These are phyloP conservation scores for Xylota sylvarum DNA, from an alignment of 2,888 invertebrate species.

Conservation along the genomic window DNA sequence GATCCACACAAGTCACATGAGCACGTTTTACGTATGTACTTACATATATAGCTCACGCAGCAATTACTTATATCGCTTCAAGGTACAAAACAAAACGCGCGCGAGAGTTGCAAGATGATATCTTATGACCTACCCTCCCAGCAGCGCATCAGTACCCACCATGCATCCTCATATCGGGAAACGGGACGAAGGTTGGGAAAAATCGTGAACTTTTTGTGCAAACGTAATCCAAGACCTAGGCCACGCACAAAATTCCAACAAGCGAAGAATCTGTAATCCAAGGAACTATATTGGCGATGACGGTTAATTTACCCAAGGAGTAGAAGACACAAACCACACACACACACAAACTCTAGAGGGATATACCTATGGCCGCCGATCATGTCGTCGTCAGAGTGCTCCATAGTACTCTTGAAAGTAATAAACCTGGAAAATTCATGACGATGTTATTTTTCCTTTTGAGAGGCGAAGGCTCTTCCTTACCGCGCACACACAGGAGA, in stretches of 20 bases:
- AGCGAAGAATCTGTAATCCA: conserved; percentile 56
- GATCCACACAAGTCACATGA: conserved; percentile 63
- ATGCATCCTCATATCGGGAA: conserved; percentile 2
- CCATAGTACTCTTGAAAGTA: conserved; percentile 53
- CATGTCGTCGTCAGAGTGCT: conserved; percentile 60
- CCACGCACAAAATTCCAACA: conserved; percentile 75
- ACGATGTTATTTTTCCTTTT: conserved; percentile 74
- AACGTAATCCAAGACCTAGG: conserved; percentile 76
- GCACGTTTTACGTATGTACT: conserved; percentile 71
- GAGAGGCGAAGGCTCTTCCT: conserved; percentile 35
- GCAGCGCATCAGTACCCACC: conserved; percentile 7
- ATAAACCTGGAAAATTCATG: conserved; percentile 76
- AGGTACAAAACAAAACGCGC: conserved; percentile 28
- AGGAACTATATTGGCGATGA: conserved; percentile 66
- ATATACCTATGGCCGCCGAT: conserved; percentile 37
- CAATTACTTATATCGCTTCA: conserved; percentile 69
- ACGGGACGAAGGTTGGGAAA: conserved; percentile 12
- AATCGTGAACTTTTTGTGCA: conserved; percentile 69
- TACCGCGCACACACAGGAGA: conserved; percentile 11
- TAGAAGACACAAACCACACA: conserved; percentile 7
- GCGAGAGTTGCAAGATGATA: conserved; percentile 65
- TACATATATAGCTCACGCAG: conserved; percentile 74
- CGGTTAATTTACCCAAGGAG: conserved; percentile 62
- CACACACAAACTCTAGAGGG: neutral
- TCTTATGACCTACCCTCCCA: conserved; percentile 61